Percentiles rank a stretch among this genome's conserved stretches.
Conservation (phyloP, 92 coral and sea anemone genomes). For the Porites evermanni region DNA sequence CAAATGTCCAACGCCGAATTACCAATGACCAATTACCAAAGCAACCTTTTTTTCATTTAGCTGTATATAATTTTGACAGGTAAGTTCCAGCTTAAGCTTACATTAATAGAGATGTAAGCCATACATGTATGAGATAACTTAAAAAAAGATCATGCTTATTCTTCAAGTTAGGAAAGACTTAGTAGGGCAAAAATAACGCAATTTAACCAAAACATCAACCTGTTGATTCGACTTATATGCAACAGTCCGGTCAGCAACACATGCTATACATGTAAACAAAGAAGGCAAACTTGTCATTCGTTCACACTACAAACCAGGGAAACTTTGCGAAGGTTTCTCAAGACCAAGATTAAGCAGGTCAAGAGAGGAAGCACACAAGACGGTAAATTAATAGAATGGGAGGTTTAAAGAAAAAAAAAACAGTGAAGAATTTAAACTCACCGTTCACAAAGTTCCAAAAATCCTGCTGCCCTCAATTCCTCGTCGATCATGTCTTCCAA, state of each 20-base stretch:
- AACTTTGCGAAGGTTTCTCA: not conserved
- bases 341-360: not conserved
- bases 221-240: constrained; percentile 1
- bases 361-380: not conserved
- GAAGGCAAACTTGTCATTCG: not conserved
- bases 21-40: too few relatives aligned
- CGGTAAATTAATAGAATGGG: not conserved
- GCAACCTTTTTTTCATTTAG: too few relatives aligned
- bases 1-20: too few relatives aligned
- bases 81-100: too few relatives aligned
- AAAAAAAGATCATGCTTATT: not conserved
- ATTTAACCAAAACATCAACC: not conserved
- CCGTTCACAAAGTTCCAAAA: constrained; percentile 75
- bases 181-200: not conserved
- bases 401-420: not conserved
- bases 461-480: constrained; percentile 82
- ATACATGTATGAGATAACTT: not conserved
- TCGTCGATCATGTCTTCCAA: constrained; percentile 79
- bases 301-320: too few relatives aligned
- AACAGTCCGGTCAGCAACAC: not conserved
- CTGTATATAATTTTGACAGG: too few relatives aligned
- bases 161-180: not conserved
- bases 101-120: too few relatives aligned
- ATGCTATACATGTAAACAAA: not conserved
- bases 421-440: not conserved